These are phyloP conservation scores for Varecia variegata DNA, from an alignment of 2,797 vertebrate genomes.

Conservation along the genomic window DNA sequence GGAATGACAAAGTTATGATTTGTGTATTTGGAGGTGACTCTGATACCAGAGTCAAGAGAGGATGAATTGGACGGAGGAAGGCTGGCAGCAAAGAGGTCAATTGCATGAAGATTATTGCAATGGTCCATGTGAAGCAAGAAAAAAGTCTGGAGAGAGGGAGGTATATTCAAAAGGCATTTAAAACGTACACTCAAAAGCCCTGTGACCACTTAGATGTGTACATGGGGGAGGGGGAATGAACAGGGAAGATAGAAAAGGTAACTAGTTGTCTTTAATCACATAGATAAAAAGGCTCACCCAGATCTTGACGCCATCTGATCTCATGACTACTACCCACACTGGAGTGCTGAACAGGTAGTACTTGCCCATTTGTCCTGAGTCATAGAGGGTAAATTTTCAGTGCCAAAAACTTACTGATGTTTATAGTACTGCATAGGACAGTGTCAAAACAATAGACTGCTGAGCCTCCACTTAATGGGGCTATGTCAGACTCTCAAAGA, in stretches of 20 bases:
- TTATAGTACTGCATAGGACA: not conserved
- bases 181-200: not conserved
- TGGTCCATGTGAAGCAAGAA: not conserved
- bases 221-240: rapidly evolving
- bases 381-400: not conserved
- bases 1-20: not conserved
- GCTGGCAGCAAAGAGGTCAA: not conserved
- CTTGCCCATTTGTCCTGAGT: not conserved
- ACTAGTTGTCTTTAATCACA: not conserved
- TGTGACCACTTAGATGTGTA: not conserved
- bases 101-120: not conserved
- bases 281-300: not conserved
- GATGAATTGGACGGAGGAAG: not conserved
- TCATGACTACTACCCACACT: not conserved
- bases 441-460: not conserved
- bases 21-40: not conserved
- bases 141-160: not conserved
- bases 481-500: not conserved
- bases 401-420: not conserved
- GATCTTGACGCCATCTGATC: not conserved
- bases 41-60: not conserved
- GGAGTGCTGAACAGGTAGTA: not conserved
- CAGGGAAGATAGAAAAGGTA: not conserved
- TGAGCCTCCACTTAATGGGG: not conserved
- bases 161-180: not conserved